These are phyloP conservation scores for Antechinus stuartii DNA, from an alignment of 2,113 vertebrate species.

Conservation along the genomic window DNA sequence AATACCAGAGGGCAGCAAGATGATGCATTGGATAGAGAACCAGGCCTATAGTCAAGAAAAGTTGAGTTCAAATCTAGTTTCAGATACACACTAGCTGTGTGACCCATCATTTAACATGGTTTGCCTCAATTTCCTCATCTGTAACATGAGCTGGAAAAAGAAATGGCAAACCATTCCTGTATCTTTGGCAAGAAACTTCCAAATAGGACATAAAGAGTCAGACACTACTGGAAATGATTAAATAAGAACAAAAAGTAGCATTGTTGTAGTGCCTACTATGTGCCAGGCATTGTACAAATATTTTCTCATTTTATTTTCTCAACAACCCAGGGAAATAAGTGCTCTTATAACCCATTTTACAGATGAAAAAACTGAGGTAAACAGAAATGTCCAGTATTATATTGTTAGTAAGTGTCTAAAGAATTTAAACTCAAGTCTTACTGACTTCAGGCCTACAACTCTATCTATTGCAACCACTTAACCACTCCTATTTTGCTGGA, in stretches of 20 bases:
- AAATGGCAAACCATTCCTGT: background rate
- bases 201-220: background rate
- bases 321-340: background rate
- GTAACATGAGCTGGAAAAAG: background rate
- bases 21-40: background rate
- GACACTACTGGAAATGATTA: background rate
- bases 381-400: background rate
- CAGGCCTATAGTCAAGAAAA: background rate
- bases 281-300: background rate
- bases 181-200: background rate
- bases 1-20: background rate
- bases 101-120: background rate
- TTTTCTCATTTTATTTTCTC: background rate
- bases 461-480: background rate
- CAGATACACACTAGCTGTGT: background rate
- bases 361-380: background rate
- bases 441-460: background rate
- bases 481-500: background rate
- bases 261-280: background rate
- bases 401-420: background rate
- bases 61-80: background rate
- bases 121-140: background rate
- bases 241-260: background rate
- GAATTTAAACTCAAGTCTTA: background rate
- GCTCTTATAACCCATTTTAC: background rate